Percentiles rank a stretch among this genome's conserved stretches.
These are phyloP conservation scores for Argynnis bischoffii DNA, from an alignment of 2,888 invertebrate genomes.

Conservation along the genomic window DNA sequence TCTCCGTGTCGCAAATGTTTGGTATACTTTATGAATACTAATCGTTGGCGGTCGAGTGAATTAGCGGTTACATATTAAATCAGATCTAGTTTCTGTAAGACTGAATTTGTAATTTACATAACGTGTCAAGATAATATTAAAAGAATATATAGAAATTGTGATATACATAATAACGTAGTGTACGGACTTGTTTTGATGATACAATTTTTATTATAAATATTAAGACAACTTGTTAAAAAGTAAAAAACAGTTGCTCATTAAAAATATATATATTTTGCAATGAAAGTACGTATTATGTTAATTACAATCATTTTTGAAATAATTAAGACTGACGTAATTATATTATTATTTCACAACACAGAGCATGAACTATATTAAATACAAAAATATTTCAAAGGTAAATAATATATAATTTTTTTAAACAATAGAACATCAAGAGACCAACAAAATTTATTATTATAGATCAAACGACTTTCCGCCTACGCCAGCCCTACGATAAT, in stretches of 20 bases:
- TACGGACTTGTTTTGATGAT: too few species aligned
- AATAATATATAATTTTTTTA: neutral
- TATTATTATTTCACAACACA: neutral
- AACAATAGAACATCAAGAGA: slow-evolving; percentile 26
- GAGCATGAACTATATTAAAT: neutral
- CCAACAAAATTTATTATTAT: slow-evolving; percentile 30
- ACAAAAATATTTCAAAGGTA: neutral
- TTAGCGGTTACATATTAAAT: slow-evolving; percentile 24
- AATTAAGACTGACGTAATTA: too few species aligned
- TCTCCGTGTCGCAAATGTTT: slow-evolving; percentile 29
- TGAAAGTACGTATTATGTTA: too few species aligned
- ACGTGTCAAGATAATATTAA: slow-evolving; percentile 10
- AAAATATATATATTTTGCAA: too few species aligned
- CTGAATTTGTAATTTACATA: slow-evolving; percentile 7
- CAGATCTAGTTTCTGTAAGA: slow-evolving; percentile 4
- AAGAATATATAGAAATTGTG: neutral
- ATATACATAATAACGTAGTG: neutral
- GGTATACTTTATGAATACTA: slow-evolving; percentile 36
- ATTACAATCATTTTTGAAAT: too few species aligned
- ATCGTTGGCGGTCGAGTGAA: slow-evolving; percentile 30
- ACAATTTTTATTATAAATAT: too few species aligned
- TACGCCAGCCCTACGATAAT: slow-evolving; percentile 49
- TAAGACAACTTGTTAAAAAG: too few species aligned
- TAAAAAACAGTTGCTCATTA: too few species aligned
- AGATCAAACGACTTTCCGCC: slow-evolving; percentile 39